These are phyloP conservation scores for Limnephilus auricula DNA, from an alignment of 2,888 invertebrate genomes.

Conservation along the genomic window DNA sequence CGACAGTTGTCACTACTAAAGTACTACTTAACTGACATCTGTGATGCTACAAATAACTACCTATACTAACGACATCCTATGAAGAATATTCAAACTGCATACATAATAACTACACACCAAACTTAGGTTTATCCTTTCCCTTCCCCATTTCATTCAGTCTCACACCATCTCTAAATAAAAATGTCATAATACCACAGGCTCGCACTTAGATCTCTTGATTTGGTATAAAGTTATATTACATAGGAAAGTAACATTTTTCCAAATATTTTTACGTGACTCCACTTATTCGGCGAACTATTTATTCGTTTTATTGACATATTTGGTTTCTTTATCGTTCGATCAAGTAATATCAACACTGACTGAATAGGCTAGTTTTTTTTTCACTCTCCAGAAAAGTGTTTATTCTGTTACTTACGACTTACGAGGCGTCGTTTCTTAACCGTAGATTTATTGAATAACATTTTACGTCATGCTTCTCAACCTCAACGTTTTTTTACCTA, in stretches of 20 bases:
- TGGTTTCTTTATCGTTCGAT: not conserved
- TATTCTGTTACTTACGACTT: not conserved
- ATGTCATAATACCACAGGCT: not conserved
- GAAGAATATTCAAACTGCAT: too few relatives aligned
- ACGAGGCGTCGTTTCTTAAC: not conserved
- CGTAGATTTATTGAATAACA: not conserved
- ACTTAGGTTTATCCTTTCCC: not conserved
- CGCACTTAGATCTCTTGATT: not conserved
- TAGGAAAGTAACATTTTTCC: not conserved
- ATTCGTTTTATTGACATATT: not conserved
- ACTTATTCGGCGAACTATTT: not conserved
- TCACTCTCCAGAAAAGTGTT: not conserved
- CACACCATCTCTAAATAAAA: not conserved
- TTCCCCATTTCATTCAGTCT: not conserved
- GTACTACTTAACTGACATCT: too few relatives aligned
- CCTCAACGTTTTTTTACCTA: not conserved
- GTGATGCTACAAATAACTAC: too few relatives aligned
- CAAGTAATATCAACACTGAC: not conserved
- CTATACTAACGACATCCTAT: too few relatives aligned
- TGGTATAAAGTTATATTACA: too few relatives aligned
- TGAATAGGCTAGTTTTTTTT: not conserved
- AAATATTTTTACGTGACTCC: not conserved
- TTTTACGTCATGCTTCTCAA: not conserved
- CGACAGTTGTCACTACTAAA: too few relatives aligned
- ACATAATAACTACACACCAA: not conserved